Base-by-base conservation (phyloP, 2,797 vertebrate genomes). In the Pogonophryne albipinna region DNA sequence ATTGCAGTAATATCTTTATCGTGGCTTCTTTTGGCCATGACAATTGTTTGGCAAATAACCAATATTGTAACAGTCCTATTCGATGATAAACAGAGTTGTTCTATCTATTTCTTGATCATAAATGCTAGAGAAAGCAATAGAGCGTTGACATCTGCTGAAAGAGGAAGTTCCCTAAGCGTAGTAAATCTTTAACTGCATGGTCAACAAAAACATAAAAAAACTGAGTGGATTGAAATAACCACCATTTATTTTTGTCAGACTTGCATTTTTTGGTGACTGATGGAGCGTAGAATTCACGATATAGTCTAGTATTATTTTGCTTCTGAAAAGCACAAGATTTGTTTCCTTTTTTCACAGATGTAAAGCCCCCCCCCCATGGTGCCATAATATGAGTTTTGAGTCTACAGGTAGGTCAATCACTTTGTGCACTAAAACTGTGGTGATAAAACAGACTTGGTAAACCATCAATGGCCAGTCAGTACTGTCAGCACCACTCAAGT, bases 361-460 rank as follows among this genome's bases (percentile, higher is more conserved):
- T 51, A 17, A 10, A 55, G 20, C 47, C 16, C 23, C 10, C 61
- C n/a, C 61, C 51, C 55, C 44, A 16, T 13, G 60, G 62, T 16
- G 38, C 47, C 52, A 41, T 4, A 3, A 44, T 44, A 14, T 19
- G 62, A 66, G 53, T 49, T 38, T 46, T 2, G 61, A 71, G 52
- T 84, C 20, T 19, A 77, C 85, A 84, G 87, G 80, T 89, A 19
- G 64, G 71, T 78, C 68, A 65, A 55, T 71, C 50, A 79, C 65
- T 69, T 72, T 60, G 59, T 63, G 49, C 46, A 71, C 56, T 74
- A 66, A 83, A 82, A 80, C 9, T 42, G 66, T 10, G 66, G 67
- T 76, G 68, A 82, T 78, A 50, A 85, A 77, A 74, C 53, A n/a
- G 67, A 81, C 80, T 79, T 84, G 71, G 76, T 76, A 77, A 66